Percentiles rank a stretch among this genome's conserved stretches.
phyloP scores from a whole-genome alignment of 2,113 vertebrate species.

The Meriones unguiculatus region DNA sequence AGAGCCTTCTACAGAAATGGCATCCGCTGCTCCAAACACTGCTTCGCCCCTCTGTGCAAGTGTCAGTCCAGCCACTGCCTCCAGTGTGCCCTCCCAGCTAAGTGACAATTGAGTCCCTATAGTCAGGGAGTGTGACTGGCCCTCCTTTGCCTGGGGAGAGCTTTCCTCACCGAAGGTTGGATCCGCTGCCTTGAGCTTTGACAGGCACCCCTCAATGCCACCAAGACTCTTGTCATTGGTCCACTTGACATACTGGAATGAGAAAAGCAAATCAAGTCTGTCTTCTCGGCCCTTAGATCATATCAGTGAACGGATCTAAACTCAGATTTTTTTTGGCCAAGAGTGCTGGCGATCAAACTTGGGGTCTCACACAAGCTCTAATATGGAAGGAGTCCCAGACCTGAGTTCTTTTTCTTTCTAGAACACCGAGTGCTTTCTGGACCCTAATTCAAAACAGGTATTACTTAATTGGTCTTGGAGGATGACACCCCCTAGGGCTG shows the following conservation, averaged over 20 bases:
- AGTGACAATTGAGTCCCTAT: not conserved
- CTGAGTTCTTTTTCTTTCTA: not conserved
- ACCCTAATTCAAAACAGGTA: not conserved
- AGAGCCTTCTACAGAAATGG: not conserved
- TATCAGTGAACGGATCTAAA: not conserved
- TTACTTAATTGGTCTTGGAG: not conserved
- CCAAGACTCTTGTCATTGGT: slow-evolving; percentile 91
- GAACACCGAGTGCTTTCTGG: not conserved
- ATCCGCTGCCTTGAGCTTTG: slow-evolving; percentile 91
- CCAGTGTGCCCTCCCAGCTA: not conserved
- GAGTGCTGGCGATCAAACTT: not conserved
- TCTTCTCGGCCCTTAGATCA: fast-evolving
- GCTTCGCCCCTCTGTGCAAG: fast-evolving
- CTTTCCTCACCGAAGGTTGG: slow-evolving; percentile 92
- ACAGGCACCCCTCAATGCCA: slow-evolving; percentile 93
- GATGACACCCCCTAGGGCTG: not conserved
- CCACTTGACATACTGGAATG: slow-evolving; percentile 93
- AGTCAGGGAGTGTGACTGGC: fast-evolving
- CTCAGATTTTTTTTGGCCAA: not conserved
- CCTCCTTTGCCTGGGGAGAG: not conserved
- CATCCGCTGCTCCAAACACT: not conserved
- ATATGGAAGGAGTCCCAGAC: not conserved
- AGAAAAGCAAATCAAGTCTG: fast-evolving
- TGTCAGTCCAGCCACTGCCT: not conserved
- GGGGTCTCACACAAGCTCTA: fast-evolving